A percentile compares a stretch with the other conserved stretches of the same genome.
Conservation (phyloP, 2,113 vertebrate genomes). For the Globicephala melas region DNA sequence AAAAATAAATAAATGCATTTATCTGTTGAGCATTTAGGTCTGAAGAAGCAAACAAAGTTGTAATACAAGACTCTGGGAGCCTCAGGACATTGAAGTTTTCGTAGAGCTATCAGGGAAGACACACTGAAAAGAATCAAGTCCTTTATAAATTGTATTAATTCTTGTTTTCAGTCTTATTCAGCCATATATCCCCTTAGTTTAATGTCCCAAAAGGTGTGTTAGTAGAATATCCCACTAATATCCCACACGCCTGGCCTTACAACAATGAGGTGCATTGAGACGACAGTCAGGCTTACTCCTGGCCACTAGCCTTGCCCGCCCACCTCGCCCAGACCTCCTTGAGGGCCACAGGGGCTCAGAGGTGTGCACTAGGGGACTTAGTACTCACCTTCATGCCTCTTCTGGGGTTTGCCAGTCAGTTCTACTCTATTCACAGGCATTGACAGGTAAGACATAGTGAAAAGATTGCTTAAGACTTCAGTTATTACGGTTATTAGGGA, state of each 20-base stretch:
- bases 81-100: not conserved
- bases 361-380: fast-evolving
- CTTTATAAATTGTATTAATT: not conserved
- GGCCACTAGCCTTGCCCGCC: too few species aligned
- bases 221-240: fast-evolving
- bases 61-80: fast-evolving
- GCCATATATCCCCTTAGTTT: not conserved
- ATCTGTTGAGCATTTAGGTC: not conserved
- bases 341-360: fast-evolving
- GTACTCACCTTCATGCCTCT: fast-evolving
- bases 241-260: fast-evolving
- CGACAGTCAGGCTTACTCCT: too few species aligned
- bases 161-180: not conserved
- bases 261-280: fast-evolving
- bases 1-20: too few species aligned
- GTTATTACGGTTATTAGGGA: not conserved
- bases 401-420: not conserved
- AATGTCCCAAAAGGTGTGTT: not conserved
- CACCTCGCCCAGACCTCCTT: not conserved
- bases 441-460: not conserved
- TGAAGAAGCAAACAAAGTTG: not conserved
- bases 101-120: fast-evolving
- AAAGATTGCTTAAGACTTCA: not conserved
- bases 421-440: not conserved
- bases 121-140: not conserved